Conservation (phyloP, 2,888 invertebrate species). For the Ectemnius lituratus region DNA sequence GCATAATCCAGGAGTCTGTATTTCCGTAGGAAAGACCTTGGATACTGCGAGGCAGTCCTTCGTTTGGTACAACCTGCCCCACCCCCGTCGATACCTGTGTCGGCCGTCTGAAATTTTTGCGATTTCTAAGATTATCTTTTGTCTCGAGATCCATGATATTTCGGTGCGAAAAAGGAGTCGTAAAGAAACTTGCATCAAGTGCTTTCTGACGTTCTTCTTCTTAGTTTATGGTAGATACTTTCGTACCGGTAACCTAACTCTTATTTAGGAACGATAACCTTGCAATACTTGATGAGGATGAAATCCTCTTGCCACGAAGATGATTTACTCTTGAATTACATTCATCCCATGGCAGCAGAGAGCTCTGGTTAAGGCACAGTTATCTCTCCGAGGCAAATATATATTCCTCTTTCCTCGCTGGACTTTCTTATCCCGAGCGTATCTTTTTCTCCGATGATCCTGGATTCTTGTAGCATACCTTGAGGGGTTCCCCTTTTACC, state of each 20-base stretch:
- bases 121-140: conserved; percentile 1
- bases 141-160: not conserved
- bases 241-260: not conserved
- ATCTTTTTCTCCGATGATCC: too few species aligned
- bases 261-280: not conserved
- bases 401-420: not conserved
- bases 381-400: too few species aligned
- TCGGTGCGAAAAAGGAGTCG: not conserved
- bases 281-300: not conserved
- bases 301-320: not conserved
- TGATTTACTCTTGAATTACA: too few species aligned
- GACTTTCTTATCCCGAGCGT: too few species aligned
- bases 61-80: conserved; percentile 8
- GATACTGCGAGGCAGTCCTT: conserved; percentile 3
- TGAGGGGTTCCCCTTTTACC: too few species aligned
- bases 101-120: not conserved
- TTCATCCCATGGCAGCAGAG: too few species aligned
- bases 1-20: conserved; percentile 63
- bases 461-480: too few species aligned
- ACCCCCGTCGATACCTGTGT: conserved; percentile 5
- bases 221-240: not conserved
- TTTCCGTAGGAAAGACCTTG: conserved; percentile 39
- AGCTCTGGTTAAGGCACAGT: too few species aligned
- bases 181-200: not conserved
- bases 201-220: not conserved